phyloP scores from a whole-genome alignment of 2,888 invertebrate genomes.

The Andrena hattorfiana region DNA sequence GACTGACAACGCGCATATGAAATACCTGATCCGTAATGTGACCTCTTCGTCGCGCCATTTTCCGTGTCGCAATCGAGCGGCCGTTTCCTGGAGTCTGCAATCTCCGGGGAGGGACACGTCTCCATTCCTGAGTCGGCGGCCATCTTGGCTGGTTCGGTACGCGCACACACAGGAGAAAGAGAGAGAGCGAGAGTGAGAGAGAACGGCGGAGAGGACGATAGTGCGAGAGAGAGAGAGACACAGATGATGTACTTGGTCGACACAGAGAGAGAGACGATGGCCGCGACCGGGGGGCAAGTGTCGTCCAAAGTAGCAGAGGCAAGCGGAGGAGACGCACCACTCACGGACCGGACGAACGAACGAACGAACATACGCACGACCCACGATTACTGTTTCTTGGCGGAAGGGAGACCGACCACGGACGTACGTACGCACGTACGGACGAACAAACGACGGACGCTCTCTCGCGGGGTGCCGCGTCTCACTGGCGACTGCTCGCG shows the following conservation, averaged over 20 bases:
- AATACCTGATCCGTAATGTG: conserved; percentile 95
- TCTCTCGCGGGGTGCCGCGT: conserved; percentile 83
- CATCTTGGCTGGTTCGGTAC: conserved; percentile 88
- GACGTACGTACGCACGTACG: conserved; percentile 69
- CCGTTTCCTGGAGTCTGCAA: conserved; percentile 95
- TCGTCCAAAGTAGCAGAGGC: conserved; percentile 61
- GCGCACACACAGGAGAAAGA: conserved; percentile 69
- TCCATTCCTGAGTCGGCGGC: conserved; percentile 97
- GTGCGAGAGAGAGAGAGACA: conserved; percentile 29
- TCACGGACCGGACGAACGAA: conserved; percentile 67
- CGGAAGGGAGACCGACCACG: conserved; percentile 62
- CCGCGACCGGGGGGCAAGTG: conserved; percentile 67
- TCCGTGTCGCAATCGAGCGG: conserved; percentile 95
- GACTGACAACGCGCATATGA: conserved; percentile 45
- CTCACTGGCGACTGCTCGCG: conserved; percentile 83
- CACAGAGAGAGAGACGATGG: conserved; percentile 60
- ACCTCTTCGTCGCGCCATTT: conserved; percentile 95
- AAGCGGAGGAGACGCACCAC: conserved; percentile 60
- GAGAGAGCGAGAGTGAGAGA: conserved; percentile 39
- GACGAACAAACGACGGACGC: conserved; percentile 74
- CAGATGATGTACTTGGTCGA: conserved; percentile 35
- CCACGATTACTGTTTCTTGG: conserved; percentile 48
- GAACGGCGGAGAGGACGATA: conserved; percentile 2
- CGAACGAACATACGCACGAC: conserved; percentile 72
- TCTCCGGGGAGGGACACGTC: conserved; percentile 97